Evolutionary conservation across 2,113 vertebrate genomes (phyloP), one percentile per base, ranked within the genome.

Genomic region (Gopherus evgoodei): DNA sequence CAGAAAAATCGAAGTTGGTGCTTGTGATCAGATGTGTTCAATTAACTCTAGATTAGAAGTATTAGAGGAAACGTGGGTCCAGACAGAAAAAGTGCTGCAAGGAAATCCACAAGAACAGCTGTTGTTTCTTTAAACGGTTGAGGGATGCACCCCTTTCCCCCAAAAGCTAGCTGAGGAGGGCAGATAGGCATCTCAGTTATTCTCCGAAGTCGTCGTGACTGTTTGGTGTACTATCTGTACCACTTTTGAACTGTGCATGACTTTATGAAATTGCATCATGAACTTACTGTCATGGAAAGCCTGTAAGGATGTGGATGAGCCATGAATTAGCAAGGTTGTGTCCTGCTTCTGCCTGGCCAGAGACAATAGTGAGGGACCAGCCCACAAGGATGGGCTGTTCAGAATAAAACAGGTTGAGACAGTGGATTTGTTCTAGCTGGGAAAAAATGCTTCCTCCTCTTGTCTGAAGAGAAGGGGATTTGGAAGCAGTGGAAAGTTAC

Each of bases 1-100:
- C 53, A 54, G 25, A 27, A 57, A 57, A 57, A 57, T 57, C 24
- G 3, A 54, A 54, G 53, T 54, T 21, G 3, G 53, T 54, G 25
- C 56, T 25, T 9, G 10, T 57, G 38, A 75, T 75, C 0, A 91
- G 27, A 50, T 91, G 27, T 21, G 11, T 89, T 17, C 83, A 87
- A 65, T 53, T 96, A 95, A 87, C 69, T 96, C 8, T 1, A 87
- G 69, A 47, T 92, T 86, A 38, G 11, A 69, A 78, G 88, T 86
- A 69, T 90, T 93, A 16, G 62, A 50, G 87, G 52, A 4, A 38
- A 35, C 11, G 65, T 86, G 59, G 93, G 94, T 93, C 88, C 75
- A 12, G 81, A 65, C 56, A 87, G 93, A 65, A 65, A 83, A 89
- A 89, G 38, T 80, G 76, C 82, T 94, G 42, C 78, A 81, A 82